These are phyloP conservation scores for Micronycteris hirsuta DNA, from an alignment of 2,113 vertebrate genomes.

Conservation along the genomic window DNA sequence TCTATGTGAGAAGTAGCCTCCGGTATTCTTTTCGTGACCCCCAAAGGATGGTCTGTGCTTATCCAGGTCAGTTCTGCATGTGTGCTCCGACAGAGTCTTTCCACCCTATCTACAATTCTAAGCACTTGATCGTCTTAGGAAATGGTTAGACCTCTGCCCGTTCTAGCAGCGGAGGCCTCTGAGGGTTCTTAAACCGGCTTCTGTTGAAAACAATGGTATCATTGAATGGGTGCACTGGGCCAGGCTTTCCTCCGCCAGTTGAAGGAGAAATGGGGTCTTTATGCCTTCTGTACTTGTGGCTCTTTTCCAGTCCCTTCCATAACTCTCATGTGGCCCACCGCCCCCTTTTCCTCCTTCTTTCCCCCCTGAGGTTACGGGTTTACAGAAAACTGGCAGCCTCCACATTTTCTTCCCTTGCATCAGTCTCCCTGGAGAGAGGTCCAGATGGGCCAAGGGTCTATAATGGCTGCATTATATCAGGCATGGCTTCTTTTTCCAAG, in stretches of 20 bases:
- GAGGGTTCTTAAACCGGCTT: constrained; percentile 31
- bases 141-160: neutral
- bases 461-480: constrained; percentile 58
- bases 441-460: constrained; percentile 5
- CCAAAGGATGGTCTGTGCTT: neutral
- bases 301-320: constrained; percentile 67
- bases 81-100: neutral
- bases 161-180: neutral
- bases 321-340: neutral
- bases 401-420: constrained; percentile 29
- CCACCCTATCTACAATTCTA: neutral
- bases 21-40: neutral
- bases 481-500: neutral
- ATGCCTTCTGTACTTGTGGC: constrained; percentile 77
- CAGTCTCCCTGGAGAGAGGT: constrained; percentile 16
- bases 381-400: constrained; percentile 77
- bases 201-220: constrained; percentile 76
- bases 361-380: constrained; percentile 77
- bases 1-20: neutral
- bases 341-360: neutral
- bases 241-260: constrained; percentile 18
- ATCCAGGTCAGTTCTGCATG: neutral
- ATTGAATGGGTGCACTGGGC: constrained; percentile 68
- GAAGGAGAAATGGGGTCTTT: constrained; percentile 71
- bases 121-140: neutral